A percentile compares a stretch with the other conserved stretches of the same genome.
Conservation (phyloP, 2,113 vertebrate species). For the Ariopsis seemanni region DNA sequence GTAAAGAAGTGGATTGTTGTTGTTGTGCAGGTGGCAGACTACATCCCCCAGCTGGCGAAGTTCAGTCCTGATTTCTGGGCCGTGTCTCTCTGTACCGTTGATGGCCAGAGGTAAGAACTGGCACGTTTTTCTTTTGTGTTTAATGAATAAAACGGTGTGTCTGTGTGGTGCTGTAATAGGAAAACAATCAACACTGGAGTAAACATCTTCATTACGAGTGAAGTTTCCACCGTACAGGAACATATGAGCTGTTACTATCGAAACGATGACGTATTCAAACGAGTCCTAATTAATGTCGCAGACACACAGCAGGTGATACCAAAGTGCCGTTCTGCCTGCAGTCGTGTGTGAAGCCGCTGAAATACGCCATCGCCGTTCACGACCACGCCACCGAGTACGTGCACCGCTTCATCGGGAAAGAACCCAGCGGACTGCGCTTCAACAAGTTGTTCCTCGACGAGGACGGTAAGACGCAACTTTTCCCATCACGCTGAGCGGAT, state of each 20-base stretch:
- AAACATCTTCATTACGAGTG: no score
- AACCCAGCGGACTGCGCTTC: slow-evolving; percentile 94
- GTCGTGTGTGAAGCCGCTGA: slow-evolving; percentile 96
- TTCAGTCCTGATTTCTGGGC: slow-evolving; percentile 98
- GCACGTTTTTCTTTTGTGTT: neutral
- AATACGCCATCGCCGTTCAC: slow-evolving; percentile 92
- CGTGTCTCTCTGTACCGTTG: slow-evolving; percentile 93
- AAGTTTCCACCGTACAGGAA: no score
- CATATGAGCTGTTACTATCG: neutral
- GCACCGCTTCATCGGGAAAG: slow-evolving; percentile 95
- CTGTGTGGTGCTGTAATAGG: neutral
- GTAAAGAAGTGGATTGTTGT: neutral
- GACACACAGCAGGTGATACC: slow-evolving; percentile 94
- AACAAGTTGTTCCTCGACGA: slow-evolving; percentile 97
- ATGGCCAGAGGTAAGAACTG: slow-evolving; percentile 87
- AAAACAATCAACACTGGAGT: neutral
- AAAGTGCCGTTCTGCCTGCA: slow-evolving; percentile 98
- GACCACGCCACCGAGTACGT: slow-evolving; percentile 93
- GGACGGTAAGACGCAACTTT: slow-evolving; percentile 80
- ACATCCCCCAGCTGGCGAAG: slow-evolving; percentile 96
- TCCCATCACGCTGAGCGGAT: no score
- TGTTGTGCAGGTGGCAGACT: slow-evolving; percentile 89
- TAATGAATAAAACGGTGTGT: neutral
- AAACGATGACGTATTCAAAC: neutral
- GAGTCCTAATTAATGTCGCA: slow-evolving; percentile 50